A percentile compares a stretch with the other conserved stretches of the same genome.
phyloP scores from a whole-genome alignment of 2,797 vertebrate genomes.

The Adrianichthys oophorus region DNA sequence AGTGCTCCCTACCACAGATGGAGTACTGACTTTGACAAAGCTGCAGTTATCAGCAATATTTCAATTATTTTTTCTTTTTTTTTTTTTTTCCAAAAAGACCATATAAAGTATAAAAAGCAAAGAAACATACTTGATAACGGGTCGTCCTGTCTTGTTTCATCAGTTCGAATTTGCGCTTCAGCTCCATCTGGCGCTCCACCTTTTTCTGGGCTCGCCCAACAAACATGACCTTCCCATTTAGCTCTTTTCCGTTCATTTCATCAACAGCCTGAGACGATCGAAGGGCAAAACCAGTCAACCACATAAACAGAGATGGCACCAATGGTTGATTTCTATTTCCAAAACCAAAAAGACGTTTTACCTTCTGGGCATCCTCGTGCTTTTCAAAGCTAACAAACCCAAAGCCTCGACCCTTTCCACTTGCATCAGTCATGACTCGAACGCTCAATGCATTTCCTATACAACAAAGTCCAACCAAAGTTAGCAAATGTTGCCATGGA shows the following conservation, averaged over 20 bases:
- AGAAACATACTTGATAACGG: conserved; percentile 88
- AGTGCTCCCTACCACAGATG: conserved; percentile 49
- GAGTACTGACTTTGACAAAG: conserved; percentile 74
- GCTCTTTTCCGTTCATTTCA: conserved; percentile 97
- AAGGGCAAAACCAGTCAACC: too few relatives aligned
- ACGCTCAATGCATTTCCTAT: conserved; percentile 93
- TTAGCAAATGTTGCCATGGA: neutral
- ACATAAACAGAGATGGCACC: too few relatives aligned
- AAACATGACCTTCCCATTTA: conserved; percentile 93
- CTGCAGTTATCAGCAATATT: conserved; percentile 38
- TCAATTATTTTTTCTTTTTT: too few relatives aligned
- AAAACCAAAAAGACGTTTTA: conserved; percentile 53
- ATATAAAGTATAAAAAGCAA: neutral
- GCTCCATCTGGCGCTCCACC: conserved; percentile 93
- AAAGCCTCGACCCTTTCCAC: conserved; percentile 93
- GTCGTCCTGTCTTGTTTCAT: conserved; percentile 99
- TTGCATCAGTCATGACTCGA: conserved; percentile 94
- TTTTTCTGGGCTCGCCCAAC: conserved; percentile 98
- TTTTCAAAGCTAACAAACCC: conserved; percentile 98
- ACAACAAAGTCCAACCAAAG: neutral
- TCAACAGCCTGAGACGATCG: conserved; percentile 86
- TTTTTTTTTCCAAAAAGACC: neutral
- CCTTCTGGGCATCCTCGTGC: conserved; percentile 96
- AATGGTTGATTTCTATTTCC: too few relatives aligned
- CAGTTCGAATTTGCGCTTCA: conserved; percentile 97